A percentile compares a stretch with the other conserved stretches of the same genome.
phyloP scores from a whole-genome alignment of 1,140 invertebrate genomes.

The Macrobrachium rosenbergii region DNA sequence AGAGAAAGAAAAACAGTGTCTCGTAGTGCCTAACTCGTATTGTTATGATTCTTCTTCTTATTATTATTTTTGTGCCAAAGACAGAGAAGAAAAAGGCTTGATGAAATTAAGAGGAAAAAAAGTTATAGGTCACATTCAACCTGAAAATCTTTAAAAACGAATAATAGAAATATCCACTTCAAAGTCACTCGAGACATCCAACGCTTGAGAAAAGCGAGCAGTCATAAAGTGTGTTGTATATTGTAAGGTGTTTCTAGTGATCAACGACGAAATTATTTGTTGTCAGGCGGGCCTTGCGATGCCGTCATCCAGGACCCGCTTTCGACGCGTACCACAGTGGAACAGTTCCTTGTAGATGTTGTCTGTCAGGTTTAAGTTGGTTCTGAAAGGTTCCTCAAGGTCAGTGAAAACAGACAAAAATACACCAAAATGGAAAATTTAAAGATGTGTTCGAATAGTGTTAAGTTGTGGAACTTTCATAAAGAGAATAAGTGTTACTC shows the following conservation, averaged over 20 bases:
- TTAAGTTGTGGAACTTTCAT: no score
- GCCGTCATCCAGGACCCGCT: not conserved
- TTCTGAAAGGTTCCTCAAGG: no score
- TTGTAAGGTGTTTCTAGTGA: not conserved
- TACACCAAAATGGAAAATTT: no score
- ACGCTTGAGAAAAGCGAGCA: no score
- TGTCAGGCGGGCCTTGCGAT: not conserved
- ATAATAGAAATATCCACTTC: not conserved
- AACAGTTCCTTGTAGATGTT: slow-evolving; percentile 58
- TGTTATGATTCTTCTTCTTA: slow-evolving; percentile 15
- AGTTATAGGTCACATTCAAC: not conserved
- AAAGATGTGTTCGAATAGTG: no score
- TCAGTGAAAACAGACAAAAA: no score
- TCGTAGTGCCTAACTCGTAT: slow-evolving; percentile 55
- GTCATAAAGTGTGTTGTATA: slow-evolving; percentile 21
- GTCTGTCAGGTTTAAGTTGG: slow-evolving; percentile 14
- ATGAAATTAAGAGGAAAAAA: not conserved
- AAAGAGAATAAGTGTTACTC: no score
- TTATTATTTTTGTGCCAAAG: slow-evolving; percentile 62
- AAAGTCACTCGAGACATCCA: no score
- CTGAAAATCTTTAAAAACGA: not conserved
- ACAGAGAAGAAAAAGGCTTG: slow-evolving; percentile 22
- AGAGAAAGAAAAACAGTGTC: slow-evolving; percentile 33
- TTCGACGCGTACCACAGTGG: slow-evolving; percentile 51
- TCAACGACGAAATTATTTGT: no score